phyloP scores from a whole-genome alignment of 2,113 vertebrate species.

The Arvicanthis niloticus region DNA sequence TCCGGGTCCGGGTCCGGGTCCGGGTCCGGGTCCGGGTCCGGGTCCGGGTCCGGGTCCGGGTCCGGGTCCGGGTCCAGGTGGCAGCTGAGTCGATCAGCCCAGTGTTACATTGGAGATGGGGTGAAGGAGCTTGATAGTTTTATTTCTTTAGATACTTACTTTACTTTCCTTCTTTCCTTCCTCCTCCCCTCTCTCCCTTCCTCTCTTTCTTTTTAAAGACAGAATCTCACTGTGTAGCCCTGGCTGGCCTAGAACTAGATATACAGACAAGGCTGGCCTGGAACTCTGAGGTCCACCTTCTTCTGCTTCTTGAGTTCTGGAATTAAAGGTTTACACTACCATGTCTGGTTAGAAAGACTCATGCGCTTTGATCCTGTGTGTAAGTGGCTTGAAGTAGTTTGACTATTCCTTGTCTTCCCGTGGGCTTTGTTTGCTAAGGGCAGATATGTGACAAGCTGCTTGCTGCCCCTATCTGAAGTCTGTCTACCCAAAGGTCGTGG shows the following conservation, averaged over 20 bases:
- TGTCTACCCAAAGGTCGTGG: too few relatives aligned
- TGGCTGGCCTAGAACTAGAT: not conserved
- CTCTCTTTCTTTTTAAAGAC: not conserved
- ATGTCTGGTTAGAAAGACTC: not conserved
- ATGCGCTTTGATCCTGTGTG: not conserved
- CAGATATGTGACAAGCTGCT: not conserved
- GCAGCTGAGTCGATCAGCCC: too few relatives aligned
- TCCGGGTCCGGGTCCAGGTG: too few relatives aligned
- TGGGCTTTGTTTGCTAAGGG: not conserved
- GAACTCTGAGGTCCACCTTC: not conserved
- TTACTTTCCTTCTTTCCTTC: not conserved
- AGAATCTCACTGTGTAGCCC: not conserved
- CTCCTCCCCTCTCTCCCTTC: not conserved
- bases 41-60: too few relatives aligned
- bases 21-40: too few relatives aligned
- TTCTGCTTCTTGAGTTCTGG: not conserved
- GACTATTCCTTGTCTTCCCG: not conserved
- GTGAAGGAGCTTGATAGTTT: too few relatives aligned
- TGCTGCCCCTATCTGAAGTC: not conserved
- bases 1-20: too few relatives aligned
- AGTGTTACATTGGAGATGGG: too few relatives aligned
- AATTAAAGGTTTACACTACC: not conserved
- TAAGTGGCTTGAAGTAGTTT: not conserved
- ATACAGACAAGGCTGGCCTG: too few relatives aligned
- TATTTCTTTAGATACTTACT: too few relatives aligned